Evolutionary conservation across 2,888 invertebrate species (phyloP).

Genomic region (Xestia sexstrigata): DNA sequence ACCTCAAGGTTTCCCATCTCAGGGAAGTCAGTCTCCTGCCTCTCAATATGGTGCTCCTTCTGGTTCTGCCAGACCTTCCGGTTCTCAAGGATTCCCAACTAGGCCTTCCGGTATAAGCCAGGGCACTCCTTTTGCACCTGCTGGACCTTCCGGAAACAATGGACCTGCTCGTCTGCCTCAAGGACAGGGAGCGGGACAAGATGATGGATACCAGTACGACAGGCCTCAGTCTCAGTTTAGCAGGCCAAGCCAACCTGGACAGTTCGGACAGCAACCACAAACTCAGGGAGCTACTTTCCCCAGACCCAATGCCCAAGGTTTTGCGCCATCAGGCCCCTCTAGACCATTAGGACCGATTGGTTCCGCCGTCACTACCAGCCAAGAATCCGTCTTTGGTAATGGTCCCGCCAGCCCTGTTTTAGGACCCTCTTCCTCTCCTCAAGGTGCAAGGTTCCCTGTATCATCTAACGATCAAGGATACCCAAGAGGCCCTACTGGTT

Average conservation of each 20-base stretch:
- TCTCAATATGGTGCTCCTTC: slow-evolving; percentile 37
- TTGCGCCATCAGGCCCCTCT: slow-evolving; percentile 37
- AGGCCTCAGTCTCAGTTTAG: slow-evolving; percentile 65
- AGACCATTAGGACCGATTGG: slow-evolving; percentile 26
- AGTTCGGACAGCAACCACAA: slow-evolving; percentile 38
- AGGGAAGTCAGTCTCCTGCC: slow-evolving; percentile 34
- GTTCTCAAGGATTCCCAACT: slow-evolving; percentile 60
- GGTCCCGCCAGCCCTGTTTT: slow-evolving; percentile 24
- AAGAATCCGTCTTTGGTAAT: slow-evolving; percentile 34
- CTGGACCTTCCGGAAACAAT: slow-evolving; percentile 23
- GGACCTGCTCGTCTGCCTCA: slow-evolving; percentile 32
- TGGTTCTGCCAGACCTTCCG: slow-evolving; percentile 18
- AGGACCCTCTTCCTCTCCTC: slow-evolving; percentile 47
- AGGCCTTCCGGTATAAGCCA: slow-evolving; percentile 61
- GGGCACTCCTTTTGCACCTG: slow-evolving; percentile 57
- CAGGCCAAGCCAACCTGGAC: slow-evolving; percentile 31
- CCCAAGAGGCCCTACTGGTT: slow-evolving; percentile 37
- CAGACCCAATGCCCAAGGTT: slow-evolving; percentile 47
- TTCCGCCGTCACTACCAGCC: slow-evolving; percentile 24
- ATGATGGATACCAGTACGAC: slow-evolving; percentile 72
- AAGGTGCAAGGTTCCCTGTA: slow-evolving; percentile 53
- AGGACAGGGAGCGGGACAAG: slow-evolving; percentile 48
- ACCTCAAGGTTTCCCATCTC: slow-evolving; percentile 32
- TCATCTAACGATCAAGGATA: slow-evolving; percentile 57
- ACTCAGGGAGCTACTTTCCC: slow-evolving; percentile 30